Base-by-base conservation (phyloP, 2,888 invertebrate genomes). In the Pristionchus fissidentatus region DNA sequence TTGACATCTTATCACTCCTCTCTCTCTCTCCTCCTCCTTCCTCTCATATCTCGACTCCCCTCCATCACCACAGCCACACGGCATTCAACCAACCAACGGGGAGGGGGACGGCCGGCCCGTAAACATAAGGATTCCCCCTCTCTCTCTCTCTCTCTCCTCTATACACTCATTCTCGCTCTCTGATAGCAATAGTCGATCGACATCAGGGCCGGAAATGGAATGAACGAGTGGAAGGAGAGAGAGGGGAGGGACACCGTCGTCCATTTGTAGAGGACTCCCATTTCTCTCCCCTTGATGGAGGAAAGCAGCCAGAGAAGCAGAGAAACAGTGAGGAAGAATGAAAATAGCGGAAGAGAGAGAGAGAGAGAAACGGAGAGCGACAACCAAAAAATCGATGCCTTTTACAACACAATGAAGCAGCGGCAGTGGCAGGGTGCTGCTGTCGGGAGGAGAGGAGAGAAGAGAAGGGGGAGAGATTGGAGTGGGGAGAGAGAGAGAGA, bases 371-470 rank as follows among this genome's bases (percentile, higher is more conserved):
- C 26, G 43, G 66, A 60, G 35, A 49, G 66, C 26, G 46, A 22
- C 13, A 49, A 46, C 81, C 46, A 43, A 66, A 80, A 81, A 81
- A 81, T 81, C 81, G 81, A 81, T 81, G 81, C 55, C 81, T 79
- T 81, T 81, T 81, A 81, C 81, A 81, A 66, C 81, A 81, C 62
- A 81, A 60, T 79, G 60, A 79, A 79, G 79, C 49, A 79, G 79
- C 55, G 79, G 41, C 75, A 32, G 75, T 26, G 41, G 73, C 62
- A 62, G 35, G 10, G 49, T 15, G 49, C 19, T 19, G 19, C 13
- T 15, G 49, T 10, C 10, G 49, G 49, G 49, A 49, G 49, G 32
- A 62, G 32, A 19, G 62, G n/a, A 62, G 32, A n/a, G 62, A 26
- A 62, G 26, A 29, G 38, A 26, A 43, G 78, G 55, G 38, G 52